A percentile compares a stretch with the other conserved stretches of the same genome.
These are phyloP conservation scores for Hyperopisus bebe DNA, from an alignment of 2,113 vertebrate genomes.

Conservation along the genomic window DNA sequence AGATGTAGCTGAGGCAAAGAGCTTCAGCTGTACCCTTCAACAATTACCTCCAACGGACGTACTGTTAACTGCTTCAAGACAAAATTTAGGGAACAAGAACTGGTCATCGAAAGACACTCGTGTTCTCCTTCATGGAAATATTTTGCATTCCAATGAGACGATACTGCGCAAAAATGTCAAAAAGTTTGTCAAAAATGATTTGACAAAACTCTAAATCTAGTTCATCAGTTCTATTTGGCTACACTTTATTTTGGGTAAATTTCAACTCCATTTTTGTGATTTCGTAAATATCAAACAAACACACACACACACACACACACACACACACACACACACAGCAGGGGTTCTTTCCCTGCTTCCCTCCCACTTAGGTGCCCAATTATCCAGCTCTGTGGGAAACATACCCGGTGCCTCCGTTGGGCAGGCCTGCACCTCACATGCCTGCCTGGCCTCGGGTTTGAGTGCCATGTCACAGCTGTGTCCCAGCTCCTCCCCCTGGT, in stretches of 20 bases:
- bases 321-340: background rate
- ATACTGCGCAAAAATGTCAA: too few relatives aligned
- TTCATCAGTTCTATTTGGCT: too few relatives aligned
- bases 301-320: background rate
- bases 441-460: constrained; percentile 65
- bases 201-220: too few relatives aligned
- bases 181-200: too few relatives aligned
- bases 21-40: background rate
- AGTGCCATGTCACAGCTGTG: constrained; percentile 64
- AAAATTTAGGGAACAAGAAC: background rate
- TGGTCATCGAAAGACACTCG: too few relatives aligned
- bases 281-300: too few relatives aligned
- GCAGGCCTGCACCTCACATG: constrained; percentile 61
- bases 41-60: background rate
- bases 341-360: background rate
- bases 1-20: background rate
- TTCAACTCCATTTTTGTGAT: too few relatives aligned
- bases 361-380: background rate
- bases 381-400: background rate
- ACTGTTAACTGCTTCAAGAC: background rate
- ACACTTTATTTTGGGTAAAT: too few relatives aligned
- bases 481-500: constrained; percentile 68
- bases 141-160: too few relatives aligned
- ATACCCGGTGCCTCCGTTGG: constrained; percentile 64
- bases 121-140: too few relatives aligned